Percentiles rank a stretch among this genome's conserved stretches.
These are phyloP conservation scores for Apomyelois bistriatella DNA, from an alignment of 2,888 invertebrate species.

Conservation along the genomic window DNA sequence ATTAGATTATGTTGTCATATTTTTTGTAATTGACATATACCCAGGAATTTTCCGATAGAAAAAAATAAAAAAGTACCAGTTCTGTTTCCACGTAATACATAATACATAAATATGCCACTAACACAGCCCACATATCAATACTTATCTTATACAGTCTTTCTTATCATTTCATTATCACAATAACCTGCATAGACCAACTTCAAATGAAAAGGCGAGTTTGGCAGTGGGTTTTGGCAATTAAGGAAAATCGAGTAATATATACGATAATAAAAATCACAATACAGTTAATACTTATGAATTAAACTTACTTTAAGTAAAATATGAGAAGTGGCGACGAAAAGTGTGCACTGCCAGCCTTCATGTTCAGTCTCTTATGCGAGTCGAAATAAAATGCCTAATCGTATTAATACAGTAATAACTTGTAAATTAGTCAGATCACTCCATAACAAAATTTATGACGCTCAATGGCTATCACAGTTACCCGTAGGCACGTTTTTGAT, in stretches of 20 bases:
- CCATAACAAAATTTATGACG: too few species aligned
- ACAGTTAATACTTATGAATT: conserved; percentile 74
- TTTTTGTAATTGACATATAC: not conserved
- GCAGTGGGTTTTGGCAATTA: conserved; percentile 49
- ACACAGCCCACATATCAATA: conserved; percentile 46
- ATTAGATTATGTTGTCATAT: too few species aligned
- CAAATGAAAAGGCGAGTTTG: conserved; percentile 50
- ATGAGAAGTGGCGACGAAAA: conserved; percentile 50
- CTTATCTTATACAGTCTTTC: conserved; percentile 33
- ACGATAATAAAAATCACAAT: conserved; percentile 74
- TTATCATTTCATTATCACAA: conserved; percentile 61
- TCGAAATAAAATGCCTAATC: too few species aligned
- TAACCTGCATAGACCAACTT: conserved; percentile 44
- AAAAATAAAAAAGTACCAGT: conserved; percentile 28
- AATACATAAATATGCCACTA: conserved; percentile 33
- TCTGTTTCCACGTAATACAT: conserved; percentile 22
- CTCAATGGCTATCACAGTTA: too few species aligned
- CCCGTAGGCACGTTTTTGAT: too few species aligned
- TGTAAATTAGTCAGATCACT: too few species aligned
- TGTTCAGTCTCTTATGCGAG: not conserved
- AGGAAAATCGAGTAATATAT: conserved; percentile 57
- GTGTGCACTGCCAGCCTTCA: conserved; percentile 42
- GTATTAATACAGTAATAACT: too few species aligned
- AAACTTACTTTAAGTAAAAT: conserved; percentile 60
- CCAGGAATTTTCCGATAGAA: not conserved